Percentiles rank a stretch among this genome's conserved stretches.
Conservation (phyloP, 2,888 invertebrate genomes). For the Hirtodrosophila trivittata region DNA sequence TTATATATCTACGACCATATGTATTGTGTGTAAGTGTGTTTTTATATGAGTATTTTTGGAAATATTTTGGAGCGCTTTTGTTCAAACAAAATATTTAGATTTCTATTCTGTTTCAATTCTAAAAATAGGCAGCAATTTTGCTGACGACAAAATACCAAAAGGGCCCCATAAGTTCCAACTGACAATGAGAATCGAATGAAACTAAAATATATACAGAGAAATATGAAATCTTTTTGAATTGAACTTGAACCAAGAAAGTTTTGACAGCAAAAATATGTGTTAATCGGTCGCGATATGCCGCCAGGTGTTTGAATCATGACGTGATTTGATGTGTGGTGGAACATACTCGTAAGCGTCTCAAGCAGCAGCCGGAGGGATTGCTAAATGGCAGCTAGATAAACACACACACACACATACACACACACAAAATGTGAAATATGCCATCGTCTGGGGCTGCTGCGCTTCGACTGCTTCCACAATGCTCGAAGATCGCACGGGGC, state of each 20-base stretch:
- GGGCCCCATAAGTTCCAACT: no score
- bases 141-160: conserved; percentile 37
- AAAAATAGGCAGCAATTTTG: conserved; percentile 35
- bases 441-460: conserved; percentile 26
- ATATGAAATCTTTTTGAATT: conserved; percentile 3
- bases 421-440: conserved; percentile 26
- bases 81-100: conserved; percentile 27
- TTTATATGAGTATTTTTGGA: conserved; percentile 17
- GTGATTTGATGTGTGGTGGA: conserved; percentile 43
- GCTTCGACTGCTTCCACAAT: conserved; percentile 34
- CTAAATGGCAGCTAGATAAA: conserved; percentile 41
- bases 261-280: conserved; percentile 9
- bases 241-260: conserved; percentile 8
- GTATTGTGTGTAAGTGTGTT: not conserved
- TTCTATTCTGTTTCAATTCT: conserved; percentile 22
- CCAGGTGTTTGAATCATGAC: conserved; percentile 72
- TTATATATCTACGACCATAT: not conserved
- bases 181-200: conserved; percentile 1
- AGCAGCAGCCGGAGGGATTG: conserved; percentile 17
- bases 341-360: conserved; percentile 5
- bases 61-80: conserved; percentile 18
- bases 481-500: conserved; percentile 42
- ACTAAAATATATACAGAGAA: not conserved
- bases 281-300: conserved; percentile 45
- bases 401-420: conserved; percentile 7